Evolutionary conservation across 2,888 invertebrate species (phyloP), one percentile per base, ranked within the genome.

Genomic region (Rhaphigaster nebulosa): DNA sequence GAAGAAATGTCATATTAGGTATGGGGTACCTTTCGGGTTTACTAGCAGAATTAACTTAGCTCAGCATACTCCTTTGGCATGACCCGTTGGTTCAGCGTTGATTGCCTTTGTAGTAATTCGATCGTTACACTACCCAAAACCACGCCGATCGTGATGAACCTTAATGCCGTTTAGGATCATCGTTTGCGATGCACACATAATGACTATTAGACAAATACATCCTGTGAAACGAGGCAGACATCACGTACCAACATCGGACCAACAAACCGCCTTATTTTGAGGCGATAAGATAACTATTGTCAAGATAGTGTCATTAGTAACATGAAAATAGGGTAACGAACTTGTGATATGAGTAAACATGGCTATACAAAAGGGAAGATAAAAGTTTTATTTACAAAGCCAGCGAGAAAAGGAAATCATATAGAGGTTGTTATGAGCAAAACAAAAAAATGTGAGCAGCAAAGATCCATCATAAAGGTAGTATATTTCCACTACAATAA

Each of bases 301-400:
- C 84, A 84, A 84, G 84, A 84, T 84, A 84, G 45, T 84, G 84
- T 80, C 80, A 80, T 80, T 80, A 80, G 80, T 50, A 84, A 50
- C 84, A 84, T 84, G 84, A n/a, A 84, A 84, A 84, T 84, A 50
- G 84, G 45, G 84, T 84, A 84, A 84, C 45, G 84, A 84, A 84
- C 84, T 84, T 84, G 84, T 84, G 84, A 84, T 84, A 84, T 84
- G 84, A 84, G 84, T 84, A 84, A 84, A 84, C n/a, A 84, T 41
- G 13, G 23, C 50, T 50, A 84, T 80, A 41, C 3, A 41, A 8
- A 23, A 26, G 23, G n/a, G 18, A n/a, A 84, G 84, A 84, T 84
- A 45, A 45, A 34, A 84, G n/a, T n/a, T 84, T 50, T 45, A 38
- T 84, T 26, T n/a, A 15, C n/a, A 80, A 38, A 80, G n/a, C 12